These are phyloP conservation scores for Cryptophagus acutangulus DNA, from an alignment of 2,888 invertebrate species.

Conservation along the genomic window DNA sequence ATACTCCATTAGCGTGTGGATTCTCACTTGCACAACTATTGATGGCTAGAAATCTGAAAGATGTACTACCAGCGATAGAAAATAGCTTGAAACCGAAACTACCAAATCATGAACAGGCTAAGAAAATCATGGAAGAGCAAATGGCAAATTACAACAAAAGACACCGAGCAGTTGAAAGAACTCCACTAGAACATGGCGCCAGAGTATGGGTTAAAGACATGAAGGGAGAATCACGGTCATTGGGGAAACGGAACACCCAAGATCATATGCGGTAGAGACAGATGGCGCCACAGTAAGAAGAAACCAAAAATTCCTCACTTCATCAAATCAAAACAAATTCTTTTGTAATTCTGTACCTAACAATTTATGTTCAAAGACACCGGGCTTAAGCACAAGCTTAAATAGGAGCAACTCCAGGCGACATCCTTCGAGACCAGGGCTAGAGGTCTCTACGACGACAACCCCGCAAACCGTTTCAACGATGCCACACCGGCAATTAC, in stretches of 20 bases:
- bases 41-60: not conserved
- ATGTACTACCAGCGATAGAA: not conserved
- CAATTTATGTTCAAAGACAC: too few species aligned
- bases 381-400: too few species aligned
- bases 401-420: too few species aligned
- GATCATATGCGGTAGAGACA: not conserved
- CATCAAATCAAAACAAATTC: too few species aligned
- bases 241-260: not conserved
- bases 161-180: not conserved
- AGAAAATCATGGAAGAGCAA: not conserved
- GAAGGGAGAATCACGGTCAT: not conserved
- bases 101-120: not conserved
- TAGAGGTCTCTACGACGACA: too few species aligned
- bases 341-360: too few species aligned
- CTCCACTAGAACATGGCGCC: not conserved
- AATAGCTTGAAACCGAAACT: not conserved
- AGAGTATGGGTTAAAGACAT: not conserved
- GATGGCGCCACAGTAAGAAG: not conserved
- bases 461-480: too few species aligned
- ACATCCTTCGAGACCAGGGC: too few species aligned
- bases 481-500: too few species aligned
- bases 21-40: slow-evolving; percentile 7
- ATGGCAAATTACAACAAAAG: not conserved
- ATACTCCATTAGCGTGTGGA: slow-evolving; percentile 9
- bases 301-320: too few species aligned